phyloP scores from a whole-genome alignment of 1,140 invertebrate species.

The Pogonomyrmex californicus region DNA sequence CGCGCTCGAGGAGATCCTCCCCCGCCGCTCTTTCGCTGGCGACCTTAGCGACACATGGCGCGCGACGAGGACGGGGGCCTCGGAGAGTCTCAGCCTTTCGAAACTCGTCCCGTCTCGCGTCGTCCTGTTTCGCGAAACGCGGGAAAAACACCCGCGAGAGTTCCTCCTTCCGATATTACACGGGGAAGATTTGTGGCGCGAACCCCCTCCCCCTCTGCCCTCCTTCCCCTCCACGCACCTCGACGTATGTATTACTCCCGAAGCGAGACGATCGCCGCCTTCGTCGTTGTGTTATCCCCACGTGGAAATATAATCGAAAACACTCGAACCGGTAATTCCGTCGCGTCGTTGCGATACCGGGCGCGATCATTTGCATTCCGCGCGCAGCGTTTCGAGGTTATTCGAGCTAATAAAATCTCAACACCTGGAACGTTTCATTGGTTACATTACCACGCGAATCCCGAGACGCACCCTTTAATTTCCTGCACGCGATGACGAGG shows the following conservation, averaged over 20 bases:
- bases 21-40: slow-evolving; percentile 31
- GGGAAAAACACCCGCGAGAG: slow-evolving; percentile 39
- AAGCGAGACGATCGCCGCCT: no score
- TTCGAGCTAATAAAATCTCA: slow-evolving; percentile 70
- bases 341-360: neutral
- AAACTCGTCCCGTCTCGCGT: slow-evolving; percentile 37
- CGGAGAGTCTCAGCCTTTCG: slow-evolving; percentile 19
- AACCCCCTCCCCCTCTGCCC: neutral
- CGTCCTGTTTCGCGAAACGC: slow-evolving; percentile 50
- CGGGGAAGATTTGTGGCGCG: slow-evolving; percentile 34
- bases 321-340: slow-evolving; percentile 1
- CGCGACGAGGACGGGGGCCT: slow-evolving; percentile 29
- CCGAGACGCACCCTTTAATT: slow-evolving; percentile 71
- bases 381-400: slow-evolving; percentile 26
- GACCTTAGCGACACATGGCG: slow-evolving; percentile 72
- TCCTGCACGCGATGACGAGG: slow-evolving; percentile 76
- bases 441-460: slow-evolving; percentile 66
- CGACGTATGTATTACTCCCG: neutral
- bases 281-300: no score
- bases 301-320: neutral
- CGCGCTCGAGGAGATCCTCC: neutral
- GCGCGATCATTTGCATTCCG: slow-evolving; percentile 58
- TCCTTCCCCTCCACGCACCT: no score
- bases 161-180: slow-evolving; percentile 1
- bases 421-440: slow-evolving; percentile 70